Evolutionary conservation across 2,797 vertebrate species (phyloP).

Genomic region (Staurois parvus): DNA sequence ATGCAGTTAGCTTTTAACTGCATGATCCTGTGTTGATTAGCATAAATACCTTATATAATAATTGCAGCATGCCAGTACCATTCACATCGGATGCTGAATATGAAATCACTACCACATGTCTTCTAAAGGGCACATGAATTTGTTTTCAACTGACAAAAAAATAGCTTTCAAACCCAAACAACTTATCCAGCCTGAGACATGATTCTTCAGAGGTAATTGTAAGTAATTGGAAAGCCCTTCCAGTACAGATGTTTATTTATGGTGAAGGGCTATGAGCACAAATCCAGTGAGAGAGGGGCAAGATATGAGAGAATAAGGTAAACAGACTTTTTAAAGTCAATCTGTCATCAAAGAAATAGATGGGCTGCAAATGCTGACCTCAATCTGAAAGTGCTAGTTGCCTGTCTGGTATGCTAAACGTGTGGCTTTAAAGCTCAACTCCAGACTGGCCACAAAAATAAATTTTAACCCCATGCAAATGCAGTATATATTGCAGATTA

Average conservation of each 20-base stretch:
- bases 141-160: slow-evolving; percentile 27
- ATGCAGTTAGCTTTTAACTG: neutral
- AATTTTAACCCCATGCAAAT: neutral
- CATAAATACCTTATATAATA: neutral
- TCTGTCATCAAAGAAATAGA: neutral
- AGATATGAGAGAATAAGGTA: neutral
- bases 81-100: neutral
- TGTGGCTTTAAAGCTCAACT: neutral
- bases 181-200: slow-evolving; percentile 40
- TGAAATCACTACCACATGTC: slow-evolving; percentile 27
- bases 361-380: too few relatives aligned
- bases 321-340: slow-evolving; percentile 23
- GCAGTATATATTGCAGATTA: too few relatives aligned
- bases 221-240: slow-evolving; percentile 48
- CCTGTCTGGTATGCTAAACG: neutral
- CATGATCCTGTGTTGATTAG: neutral
- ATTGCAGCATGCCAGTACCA: neutral
- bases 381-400: neutral
- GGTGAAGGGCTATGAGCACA: slow-evolving; percentile 29
- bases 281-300: slow-evolving; percentile 40
- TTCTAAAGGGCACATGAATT: slow-evolving; percentile 8
- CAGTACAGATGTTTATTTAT: slow-evolving; percentile 50
- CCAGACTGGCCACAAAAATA: neutral
- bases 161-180: slow-evolving; percentile 38
- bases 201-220: slow-evolving; percentile 53